Base-by-base conservation (phyloP, 2,797 vertebrate genomes). In the Geranospiza caerulescens region DNA sequence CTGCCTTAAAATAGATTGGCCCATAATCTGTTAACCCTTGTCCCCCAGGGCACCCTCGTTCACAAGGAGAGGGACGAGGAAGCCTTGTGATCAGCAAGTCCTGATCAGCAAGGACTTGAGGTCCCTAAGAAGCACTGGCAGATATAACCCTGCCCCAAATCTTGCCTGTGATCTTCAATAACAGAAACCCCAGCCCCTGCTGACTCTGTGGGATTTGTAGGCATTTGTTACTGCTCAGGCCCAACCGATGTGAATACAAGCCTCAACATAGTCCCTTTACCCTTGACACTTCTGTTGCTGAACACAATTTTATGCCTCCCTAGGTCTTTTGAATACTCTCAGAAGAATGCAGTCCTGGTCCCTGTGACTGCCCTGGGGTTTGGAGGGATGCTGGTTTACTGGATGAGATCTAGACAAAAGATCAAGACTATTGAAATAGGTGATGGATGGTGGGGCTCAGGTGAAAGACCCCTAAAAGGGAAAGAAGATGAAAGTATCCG, bases 381-480 rank as follows among this genome's bases (percentile, higher is more conserved):
- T 44, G 99, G 99, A 45, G 98, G 98, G 12, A 26, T 98, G 34
- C 86, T 99, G 83, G 91, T 99, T 67, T 97, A 93, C 68, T 99
- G 98, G 97, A n/a, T 98, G 19, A 52, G 97, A 25, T 95, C 93
- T 74, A 98, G 92, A 59, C 96, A 73, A 64, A 98, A 80, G 86
- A 97, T 93, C 44, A 97, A 97, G 95, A 98, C 86, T 21, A 93
- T 99, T 66, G 98, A 99, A 45, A 85, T 98, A 60, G 98, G 98
- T 1, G 97, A 99, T 25, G 99, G 99, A 67, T 99, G 99, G 99
- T 99, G 99, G 99, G 98, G 98, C 29, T 84, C 96, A 27, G 98
- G 98, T 10, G 90, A 98, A 86, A 98, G 94, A 87, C 90, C 96
- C 1, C 38, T 64, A 10, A 89, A 45, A 59, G 98, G 97, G 66